Evolutionary conservation across 2,888 invertebrate species (phyloP), one percentile per base, ranked within the genome.

Genomic region (Willowsia nigromaculata): DNA sequence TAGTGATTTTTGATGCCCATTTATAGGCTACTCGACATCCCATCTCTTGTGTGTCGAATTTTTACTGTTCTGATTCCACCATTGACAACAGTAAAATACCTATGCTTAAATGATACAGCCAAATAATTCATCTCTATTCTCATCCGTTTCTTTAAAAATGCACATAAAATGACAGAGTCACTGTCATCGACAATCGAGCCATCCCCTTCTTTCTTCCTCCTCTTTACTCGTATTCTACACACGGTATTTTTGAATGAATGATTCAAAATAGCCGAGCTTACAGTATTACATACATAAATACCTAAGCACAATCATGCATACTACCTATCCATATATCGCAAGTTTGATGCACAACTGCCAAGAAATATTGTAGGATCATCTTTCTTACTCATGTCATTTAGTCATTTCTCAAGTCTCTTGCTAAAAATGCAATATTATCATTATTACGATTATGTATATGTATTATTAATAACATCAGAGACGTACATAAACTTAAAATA

Each of bases 351-450:
- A 27, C 18, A 9, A 81, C 7, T 56, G 59, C 40, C 37, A 71
- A 40, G 43, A 71, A 71, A 40, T 71, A 71, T 43, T 43, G 43
- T 71, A 43, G 71, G 71, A 71, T 71, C 71, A 71, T 43, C 71
- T 71, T 71, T 43, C 71, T 71, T 37, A 18, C 43, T 40, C 43
- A 71, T 71, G 68, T 37, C 71, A 71, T 33, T 62, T 62, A 62
- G 65, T 65, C 65, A 65, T 43, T 56, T 80, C 22, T 59, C 56
- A 56, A 80, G 59, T 71, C 43, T 71, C 37, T 25, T 71, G 83
- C 80, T 68, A 59, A 85, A 85, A 84, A 89, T 80, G 80, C 80
- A 89, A 89, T 89, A 84, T 80, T 89, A 84, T 80, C 50, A 89
- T 80, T 80, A 89, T 85, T 84, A 81, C 53, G 18, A 53, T 18